Evolutionary conservation across 2,797 vertebrate genomes (phyloP).

Genomic region (Phyllotis vaccarum): DNA sequence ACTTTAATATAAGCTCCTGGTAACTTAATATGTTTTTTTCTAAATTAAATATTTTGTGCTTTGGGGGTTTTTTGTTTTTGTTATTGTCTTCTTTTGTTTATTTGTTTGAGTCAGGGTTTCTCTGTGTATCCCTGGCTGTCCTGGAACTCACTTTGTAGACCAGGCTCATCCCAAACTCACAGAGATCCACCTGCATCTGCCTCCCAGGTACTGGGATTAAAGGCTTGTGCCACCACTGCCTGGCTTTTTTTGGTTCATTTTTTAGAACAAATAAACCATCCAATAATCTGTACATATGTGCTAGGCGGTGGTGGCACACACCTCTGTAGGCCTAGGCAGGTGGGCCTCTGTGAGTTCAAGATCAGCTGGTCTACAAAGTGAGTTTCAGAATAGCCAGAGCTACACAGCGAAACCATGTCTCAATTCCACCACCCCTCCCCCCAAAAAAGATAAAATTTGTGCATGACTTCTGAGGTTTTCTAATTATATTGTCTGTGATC

Average conservation of each 20-base stretch:
- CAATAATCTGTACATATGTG: not conserved
- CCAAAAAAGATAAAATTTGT: not conserved
- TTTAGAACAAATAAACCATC: not conserved
- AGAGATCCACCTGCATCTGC: not conserved
- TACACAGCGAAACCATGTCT: not conserved
- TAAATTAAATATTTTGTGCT: not conserved
- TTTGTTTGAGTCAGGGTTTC: not conserved
- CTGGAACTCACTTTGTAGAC: not conserved
- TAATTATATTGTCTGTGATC: not conserved
- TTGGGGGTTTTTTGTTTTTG: not conserved
- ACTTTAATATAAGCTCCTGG: conserved; percentile 31
- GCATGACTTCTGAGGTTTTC: not conserved
- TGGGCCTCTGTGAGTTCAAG: not conserved
- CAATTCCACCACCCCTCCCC: not conserved
- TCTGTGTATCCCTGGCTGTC: not conserved
- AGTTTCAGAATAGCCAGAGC: not conserved
- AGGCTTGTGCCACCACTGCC: not conserved
- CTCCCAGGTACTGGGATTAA: not conserved
- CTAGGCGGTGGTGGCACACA: not conserved
- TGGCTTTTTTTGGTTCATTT: not conserved
- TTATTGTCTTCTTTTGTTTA: not conserved
- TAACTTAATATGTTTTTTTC: not conserved
- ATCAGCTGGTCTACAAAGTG: not conserved
- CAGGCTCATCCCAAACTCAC: not conserved
- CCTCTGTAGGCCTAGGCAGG: not conserved